Evolutionary conservation across 2,888 invertebrate species (phyloP).

Genomic region (Conistra vaccinii): DNA sequence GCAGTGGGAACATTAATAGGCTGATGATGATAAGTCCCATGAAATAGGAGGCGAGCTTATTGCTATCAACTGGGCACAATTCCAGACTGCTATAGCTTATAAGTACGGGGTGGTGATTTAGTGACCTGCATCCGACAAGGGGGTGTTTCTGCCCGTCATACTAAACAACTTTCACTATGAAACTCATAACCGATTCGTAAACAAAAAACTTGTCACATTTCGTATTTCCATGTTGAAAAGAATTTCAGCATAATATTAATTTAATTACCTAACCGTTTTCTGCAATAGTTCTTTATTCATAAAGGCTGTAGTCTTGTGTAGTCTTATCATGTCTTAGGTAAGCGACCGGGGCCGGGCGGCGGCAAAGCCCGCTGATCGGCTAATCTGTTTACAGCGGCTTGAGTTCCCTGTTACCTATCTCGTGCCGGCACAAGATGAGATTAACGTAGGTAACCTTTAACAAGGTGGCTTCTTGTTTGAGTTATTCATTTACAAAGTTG

Average conservation of each 20-base stretch:
- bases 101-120: background rate
- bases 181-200: background rate
- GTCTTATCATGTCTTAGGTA: background rate
- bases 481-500: slow-evolving; percentile 20
- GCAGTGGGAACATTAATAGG: too few species aligned
- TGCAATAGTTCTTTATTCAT: slow-evolving; percentile 28
- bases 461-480: background rate
- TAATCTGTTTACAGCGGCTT: slow-evolving; percentile 31
- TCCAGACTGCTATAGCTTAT: background rate
- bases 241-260: background rate
- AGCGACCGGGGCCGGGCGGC: background rate
- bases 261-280: background rate
- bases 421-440: slow-evolving; percentile 16
- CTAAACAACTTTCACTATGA: background rate
- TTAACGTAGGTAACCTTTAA: slow-evolving; percentile 16
- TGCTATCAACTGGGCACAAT: too few species aligned
- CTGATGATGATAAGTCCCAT: too few species aligned
- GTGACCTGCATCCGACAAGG: background rate
- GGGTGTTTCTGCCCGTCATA: background rate
- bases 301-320: too few species aligned
- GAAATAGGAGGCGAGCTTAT: background rate
- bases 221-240: background rate
- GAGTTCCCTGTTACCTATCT: slow-evolving; percentile 11
- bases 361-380: slow-evolving; percentile 15
- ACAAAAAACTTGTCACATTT: background rate